These are phyloP conservation scores for Garrulus glandarius DNA, from an alignment of 2,797 vertebrate genomes.

Conservation along the genomic window DNA sequence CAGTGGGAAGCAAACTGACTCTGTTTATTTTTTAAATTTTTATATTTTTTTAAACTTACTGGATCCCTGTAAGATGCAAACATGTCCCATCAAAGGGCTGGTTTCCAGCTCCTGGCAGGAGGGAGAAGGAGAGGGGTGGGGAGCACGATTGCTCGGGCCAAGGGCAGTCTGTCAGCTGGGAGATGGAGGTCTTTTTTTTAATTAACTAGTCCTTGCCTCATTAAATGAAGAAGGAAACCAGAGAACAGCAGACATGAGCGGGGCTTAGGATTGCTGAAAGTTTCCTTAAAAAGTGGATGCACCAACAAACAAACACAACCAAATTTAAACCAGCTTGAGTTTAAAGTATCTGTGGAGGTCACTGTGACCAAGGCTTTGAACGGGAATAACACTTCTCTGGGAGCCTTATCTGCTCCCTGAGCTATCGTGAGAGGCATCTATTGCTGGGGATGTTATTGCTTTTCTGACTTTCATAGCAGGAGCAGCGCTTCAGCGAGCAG, in stretches of 20 bases:
- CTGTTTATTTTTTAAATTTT: neutral
- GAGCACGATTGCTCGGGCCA: neutral
- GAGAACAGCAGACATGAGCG: neutral
- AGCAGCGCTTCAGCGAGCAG: neutral
- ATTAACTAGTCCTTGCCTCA: neutral
- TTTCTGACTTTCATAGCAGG: neutral
- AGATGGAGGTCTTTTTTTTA: neutral
- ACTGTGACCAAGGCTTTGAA: constrained; percentile 29
- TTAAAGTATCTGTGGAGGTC: constrained; percentile 3
- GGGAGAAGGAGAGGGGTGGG: neutral
- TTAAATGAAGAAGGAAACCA: neutral
- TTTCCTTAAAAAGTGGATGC: neutral
- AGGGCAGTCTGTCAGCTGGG: neutral
- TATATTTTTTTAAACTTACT: neutral
- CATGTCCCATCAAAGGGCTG: neutral
- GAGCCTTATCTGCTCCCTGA: constrained; percentile 11
- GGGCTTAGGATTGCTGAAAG: neutral
- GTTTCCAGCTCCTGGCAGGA: neutral
- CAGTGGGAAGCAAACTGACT: neutral
- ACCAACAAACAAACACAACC: neutral
- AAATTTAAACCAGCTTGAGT: neutral
- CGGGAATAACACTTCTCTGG: neutral
- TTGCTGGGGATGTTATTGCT: constrained; percentile 30
- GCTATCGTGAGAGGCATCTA: neutral
- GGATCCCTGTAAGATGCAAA: neutral